These are phyloP conservation scores for Myotis planiceps DNA, from an alignment of 2,797 vertebrate species.

Conservation along the genomic window DNA sequence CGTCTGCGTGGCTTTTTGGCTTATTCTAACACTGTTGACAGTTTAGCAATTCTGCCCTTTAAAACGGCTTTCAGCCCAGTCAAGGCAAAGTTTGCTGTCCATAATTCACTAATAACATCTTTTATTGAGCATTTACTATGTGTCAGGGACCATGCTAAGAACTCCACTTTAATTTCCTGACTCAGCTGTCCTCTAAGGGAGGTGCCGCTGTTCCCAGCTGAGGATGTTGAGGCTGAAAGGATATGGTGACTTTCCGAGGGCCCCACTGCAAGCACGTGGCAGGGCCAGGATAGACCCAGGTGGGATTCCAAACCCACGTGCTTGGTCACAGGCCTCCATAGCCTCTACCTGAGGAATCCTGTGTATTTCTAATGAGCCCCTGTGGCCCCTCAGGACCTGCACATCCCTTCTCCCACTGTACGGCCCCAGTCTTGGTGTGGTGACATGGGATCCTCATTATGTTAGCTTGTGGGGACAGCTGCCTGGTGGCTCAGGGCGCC, in stretches of 20 bases:
- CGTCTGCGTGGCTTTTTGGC: background rate
- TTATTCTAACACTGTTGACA: background rate
- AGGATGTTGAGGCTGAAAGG: background rate
- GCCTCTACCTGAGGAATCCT: background rate
- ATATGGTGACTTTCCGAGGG: background rate
- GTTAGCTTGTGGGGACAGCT: background rate
- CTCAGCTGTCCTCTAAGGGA: background rate
- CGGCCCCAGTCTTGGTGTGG: background rate
- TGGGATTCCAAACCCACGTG: background rate
- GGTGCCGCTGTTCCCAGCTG: background rate
- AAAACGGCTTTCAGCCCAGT: background rate
- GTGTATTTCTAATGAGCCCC: background rate
- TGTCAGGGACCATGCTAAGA: background rate
- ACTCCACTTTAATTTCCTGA: background rate
- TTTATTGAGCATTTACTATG: background rate
- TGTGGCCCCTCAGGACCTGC: background rate
- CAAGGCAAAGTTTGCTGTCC: background rate
- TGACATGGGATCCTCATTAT: background rate
- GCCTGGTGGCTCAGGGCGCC: background rate
- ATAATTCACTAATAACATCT: background rate
- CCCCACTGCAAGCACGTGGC: background rate
- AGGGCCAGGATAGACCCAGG: background rate
- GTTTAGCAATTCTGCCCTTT: background rate
- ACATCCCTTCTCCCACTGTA: background rate
- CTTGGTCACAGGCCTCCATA: background rate